These are phyloP conservation scores for Chymomyza caudatula DNA, from an alignment of 2,888 invertebrate genomes.

Conservation along the genomic window DNA sequence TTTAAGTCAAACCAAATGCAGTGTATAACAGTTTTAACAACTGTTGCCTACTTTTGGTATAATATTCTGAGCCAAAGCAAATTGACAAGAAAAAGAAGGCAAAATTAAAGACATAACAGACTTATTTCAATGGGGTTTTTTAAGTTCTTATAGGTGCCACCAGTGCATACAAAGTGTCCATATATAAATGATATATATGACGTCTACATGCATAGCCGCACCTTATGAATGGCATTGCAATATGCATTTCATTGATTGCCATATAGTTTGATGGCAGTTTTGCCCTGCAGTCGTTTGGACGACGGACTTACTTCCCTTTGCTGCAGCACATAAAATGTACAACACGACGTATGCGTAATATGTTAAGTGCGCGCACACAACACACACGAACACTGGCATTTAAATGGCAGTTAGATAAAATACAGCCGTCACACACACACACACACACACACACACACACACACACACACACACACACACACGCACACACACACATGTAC, in stretches of 20 bases:
- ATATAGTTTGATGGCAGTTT: constrained; percentile 35
- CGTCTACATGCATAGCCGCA: no score
- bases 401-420: constrained; percentile 17
- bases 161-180: no score
- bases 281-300: constrained; percentile 33
- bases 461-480: not conserved
- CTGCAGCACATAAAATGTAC: not conserved
- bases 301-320: not conserved
- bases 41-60: no score
- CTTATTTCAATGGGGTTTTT: no score
- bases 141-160: no score
- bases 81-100: no score
- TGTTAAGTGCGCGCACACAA: constrained; percentile 30
- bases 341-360: constrained; percentile 54
- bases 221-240: not conserved
- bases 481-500: not conserved
- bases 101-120: no score
- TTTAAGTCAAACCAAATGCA: no score
- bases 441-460: constrained; percentile 2
- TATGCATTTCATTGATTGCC: constrained; percentile 61
- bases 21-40: no score
- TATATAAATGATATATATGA: no score
- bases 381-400: constrained; percentile 14
- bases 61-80: no score
- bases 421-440: not conserved